Percentiles rank a stretch among this genome's conserved stretches.
These are phyloP conservation scores for Eolophus roseicapilla DNA, from an alignment of 2,113 vertebrate species.

Conservation along the genomic window DNA sequence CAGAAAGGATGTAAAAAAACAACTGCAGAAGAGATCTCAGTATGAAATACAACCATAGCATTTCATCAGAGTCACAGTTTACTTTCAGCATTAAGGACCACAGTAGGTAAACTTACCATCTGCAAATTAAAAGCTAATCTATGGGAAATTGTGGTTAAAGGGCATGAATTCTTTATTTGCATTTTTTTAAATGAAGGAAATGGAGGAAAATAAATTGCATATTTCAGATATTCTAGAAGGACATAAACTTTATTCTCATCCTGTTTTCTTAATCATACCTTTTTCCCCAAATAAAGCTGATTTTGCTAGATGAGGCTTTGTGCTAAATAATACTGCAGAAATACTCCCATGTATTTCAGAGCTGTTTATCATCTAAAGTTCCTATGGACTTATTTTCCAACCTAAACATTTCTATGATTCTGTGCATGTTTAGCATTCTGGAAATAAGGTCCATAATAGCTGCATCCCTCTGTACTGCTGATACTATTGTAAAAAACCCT, in stretches of 20 bases:
- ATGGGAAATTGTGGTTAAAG: slow-evolving; percentile 45
- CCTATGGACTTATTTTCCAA: background rate
- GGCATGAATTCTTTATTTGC: slow-evolving; percentile 29
- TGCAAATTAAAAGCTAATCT: slow-evolving; percentile 70
- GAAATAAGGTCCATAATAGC: background rate
- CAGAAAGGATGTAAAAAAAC: slow-evolving; percentile 70
- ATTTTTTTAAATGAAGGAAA: slow-evolving; percentile 67
- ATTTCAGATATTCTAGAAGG: background rate
- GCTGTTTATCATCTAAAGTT: background rate
- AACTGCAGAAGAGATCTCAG: slow-evolving; percentile 48
- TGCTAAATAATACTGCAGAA: background rate
- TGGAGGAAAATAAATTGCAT: background rate
- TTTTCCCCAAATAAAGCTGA: background rate
- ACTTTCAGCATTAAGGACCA: slow-evolving; percentile 53
- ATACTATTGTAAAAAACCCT: slow-evolving; percentile 11
- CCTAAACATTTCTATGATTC: background rate
- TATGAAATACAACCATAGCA: slow-evolving; percentile 48
- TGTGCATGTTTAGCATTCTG: background rate
- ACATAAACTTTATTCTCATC: background rate
- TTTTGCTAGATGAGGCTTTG: background rate
- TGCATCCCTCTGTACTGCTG: background rate
- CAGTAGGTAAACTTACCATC: slow-evolving; percentile 45
- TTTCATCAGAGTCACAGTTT: slow-evolving; percentile 64
- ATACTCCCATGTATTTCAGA: background rate
- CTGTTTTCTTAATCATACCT: background rate